phyloP scores from a whole-genome alignment of 2,797 vertebrate species.

The Spondyliosoma cantharus region DNA sequence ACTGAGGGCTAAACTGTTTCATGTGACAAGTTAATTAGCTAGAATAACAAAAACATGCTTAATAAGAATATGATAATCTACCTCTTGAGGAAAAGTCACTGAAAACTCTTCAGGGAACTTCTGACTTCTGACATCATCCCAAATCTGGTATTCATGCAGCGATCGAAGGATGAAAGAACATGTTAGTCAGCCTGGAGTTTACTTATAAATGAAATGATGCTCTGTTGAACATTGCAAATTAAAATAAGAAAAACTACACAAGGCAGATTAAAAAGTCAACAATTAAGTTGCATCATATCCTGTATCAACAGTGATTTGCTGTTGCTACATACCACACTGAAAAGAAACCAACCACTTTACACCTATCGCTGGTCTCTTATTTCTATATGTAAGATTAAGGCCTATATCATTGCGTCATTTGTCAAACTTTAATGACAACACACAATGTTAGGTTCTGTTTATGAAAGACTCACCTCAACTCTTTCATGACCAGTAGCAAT shows the following conservation, averaged over 20 bases:
- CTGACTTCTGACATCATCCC: background rate
- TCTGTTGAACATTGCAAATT: background rate
- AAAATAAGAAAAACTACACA: background rate
- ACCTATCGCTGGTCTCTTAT: background rate
- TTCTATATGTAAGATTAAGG: background rate
- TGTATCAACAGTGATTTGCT: background rate
- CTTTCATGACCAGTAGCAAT: conserved; percentile 40
- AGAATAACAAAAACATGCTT: background rate
- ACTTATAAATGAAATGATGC: background rate
- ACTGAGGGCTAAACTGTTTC: background rate
- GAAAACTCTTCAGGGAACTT: conserved; percentile 63
- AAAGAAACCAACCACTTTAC: background rate
- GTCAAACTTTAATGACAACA: background rate
- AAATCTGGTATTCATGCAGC: conserved; percentile 61
- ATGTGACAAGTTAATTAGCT: background rate
- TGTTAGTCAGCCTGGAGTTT: background rate
- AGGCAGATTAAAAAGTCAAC: background rate
- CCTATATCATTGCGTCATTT: background rate
- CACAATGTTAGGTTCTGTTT: background rate
- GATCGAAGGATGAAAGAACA: background rate
- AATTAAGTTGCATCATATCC: background rate
- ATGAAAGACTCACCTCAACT: conserved; percentile 46
- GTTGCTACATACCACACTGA: background rate
- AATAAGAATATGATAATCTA: conserved; percentile 41
- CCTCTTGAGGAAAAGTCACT: conserved; percentile 63